A percentile compares a stretch with the other conserved stretches of the same genome.
phyloP scores from a whole-genome alignment of 2,113 vertebrate species.

The Silurus meridionalis region DNA sequence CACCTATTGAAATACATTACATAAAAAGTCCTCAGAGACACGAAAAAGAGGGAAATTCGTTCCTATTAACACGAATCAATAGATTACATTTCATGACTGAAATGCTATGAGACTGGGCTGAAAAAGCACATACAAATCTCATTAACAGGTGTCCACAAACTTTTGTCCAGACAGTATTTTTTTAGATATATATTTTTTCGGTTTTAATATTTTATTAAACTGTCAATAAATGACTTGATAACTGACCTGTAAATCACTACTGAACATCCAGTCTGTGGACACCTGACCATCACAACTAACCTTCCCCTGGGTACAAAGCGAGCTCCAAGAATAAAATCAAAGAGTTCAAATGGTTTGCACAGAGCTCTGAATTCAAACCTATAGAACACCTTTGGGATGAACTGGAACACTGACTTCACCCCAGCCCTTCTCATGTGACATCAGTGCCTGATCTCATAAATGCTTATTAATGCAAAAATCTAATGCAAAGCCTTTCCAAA shows the following conservation, averaged over 20 bases:
- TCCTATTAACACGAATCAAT: too few relatives aligned
- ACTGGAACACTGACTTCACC: not conserved
- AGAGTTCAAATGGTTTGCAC: not conserved
- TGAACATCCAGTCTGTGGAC: not conserved
- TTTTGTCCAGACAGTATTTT: too few relatives aligned
- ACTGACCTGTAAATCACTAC: not conserved
- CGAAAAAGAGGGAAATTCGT: too few relatives aligned
- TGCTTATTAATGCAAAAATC: not conserved
- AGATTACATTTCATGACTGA: too few relatives aligned
- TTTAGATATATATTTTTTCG: too few relatives aligned
- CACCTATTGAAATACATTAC: too few relatives aligned
- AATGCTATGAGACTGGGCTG: too few relatives aligned
- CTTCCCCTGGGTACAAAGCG: too few relatives aligned
- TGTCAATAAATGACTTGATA: not conserved
- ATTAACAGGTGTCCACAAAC: too few relatives aligned
- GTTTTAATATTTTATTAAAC: not conserved
- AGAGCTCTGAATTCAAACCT: not conserved
- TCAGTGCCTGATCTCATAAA: not conserved
- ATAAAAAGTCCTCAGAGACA: too few relatives aligned
- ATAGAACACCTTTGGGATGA: not conserved
- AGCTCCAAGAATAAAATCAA: not conserved
- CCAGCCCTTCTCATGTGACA: not conserved
- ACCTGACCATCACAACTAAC: not conserved
- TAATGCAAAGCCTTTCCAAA: not conserved
- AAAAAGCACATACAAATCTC: too few relatives aligned